These are phyloP conservation scores for Catharus bicknelli DNA, from an alignment of 2,113 vertebrate genomes.

Conservation along the genomic window DNA sequence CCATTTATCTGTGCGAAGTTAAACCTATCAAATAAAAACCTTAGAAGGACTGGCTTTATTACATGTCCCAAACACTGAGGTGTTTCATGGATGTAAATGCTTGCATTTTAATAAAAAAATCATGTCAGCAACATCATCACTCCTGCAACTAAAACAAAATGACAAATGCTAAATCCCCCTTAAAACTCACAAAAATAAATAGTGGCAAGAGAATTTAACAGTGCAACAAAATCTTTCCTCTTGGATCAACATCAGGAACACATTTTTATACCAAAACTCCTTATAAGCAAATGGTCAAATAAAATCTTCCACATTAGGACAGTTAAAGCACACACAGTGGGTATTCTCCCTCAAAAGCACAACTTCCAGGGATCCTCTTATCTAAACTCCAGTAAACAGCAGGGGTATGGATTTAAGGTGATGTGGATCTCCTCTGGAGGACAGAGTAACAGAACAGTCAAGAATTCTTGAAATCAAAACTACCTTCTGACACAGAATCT, in stretches of 20 bases:
- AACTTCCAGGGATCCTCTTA: not conserved
- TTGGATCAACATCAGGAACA: not conserved
- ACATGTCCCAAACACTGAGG: not conserved
- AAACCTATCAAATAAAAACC: not conserved
- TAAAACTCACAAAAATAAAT: not conserved
- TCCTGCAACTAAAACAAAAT: not conserved
- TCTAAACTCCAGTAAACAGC: not conserved
- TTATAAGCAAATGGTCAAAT: not conserved
- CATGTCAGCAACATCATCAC: not conserved
- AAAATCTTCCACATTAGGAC: not conserved
- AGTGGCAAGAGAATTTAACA: not conserved
- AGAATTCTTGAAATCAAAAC: not conserved
- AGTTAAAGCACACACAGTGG: not conserved
- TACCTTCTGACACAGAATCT: not conserved
- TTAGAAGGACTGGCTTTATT: not conserved
- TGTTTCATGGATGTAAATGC: not conserved
- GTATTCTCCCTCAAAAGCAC: not conserved
- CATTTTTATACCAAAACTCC: not conserved
- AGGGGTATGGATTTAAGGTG: not conserved
- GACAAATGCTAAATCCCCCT: not conserved
- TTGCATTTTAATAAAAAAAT: not conserved
- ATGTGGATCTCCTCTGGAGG: not conserved
- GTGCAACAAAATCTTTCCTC: not conserved
- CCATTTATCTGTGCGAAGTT: not conserved
- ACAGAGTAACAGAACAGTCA: not conserved